These are phyloP conservation scores for Pseudolaguvia tuberculata DNA, from an alignment of 2,113 vertebrate genomes.

Conservation along the genomic window DNA sequence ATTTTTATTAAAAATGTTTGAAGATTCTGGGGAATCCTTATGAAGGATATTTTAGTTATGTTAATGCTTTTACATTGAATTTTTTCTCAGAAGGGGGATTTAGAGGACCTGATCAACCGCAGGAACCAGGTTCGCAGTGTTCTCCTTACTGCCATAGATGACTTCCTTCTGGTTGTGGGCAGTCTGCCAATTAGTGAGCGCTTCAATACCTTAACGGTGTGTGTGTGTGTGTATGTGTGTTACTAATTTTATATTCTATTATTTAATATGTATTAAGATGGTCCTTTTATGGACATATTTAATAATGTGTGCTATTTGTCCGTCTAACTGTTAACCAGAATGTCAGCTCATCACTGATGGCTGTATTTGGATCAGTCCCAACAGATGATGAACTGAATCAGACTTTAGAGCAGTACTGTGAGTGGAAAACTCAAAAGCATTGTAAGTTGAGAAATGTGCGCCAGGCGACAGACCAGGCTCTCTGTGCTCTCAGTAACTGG, in stretches of 20 bases:
- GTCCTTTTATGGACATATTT: too few relatives aligned
- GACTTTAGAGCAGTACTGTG: not conserved
- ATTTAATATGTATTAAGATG: not conserved
- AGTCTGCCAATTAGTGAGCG: constrained; percentile 57
- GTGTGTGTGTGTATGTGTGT: not conserved
- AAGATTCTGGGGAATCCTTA: not conserved
- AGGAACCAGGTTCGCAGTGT: constrained; percentile 64
- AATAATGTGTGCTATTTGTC: not conserved
- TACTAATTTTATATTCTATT: not conserved
- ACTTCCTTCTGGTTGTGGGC: constrained; percentile 68
- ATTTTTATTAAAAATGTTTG: too few relatives aligned
- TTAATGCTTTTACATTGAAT: not conserved
- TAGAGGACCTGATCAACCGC: constrained; percentile 56
- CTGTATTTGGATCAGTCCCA: not conserved
- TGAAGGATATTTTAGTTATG: not conserved
- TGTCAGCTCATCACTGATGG: not conserved
- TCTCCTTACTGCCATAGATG: constrained; percentile 56
- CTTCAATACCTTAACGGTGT: constrained; percentile 61
- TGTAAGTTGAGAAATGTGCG: constrained; percentile 54
- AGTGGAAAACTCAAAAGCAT: constrained; percentile 17
- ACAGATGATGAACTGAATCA: not conserved
- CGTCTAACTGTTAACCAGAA: constrained; percentile 2
- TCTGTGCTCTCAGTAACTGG: constrained; percentile 60
- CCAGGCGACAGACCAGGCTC: constrained; percentile 57
- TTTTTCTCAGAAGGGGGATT: constrained; percentile 57